Base-by-base conservation (phyloP, 1,140 invertebrate species). In the Babylonia areolata region DNA sequence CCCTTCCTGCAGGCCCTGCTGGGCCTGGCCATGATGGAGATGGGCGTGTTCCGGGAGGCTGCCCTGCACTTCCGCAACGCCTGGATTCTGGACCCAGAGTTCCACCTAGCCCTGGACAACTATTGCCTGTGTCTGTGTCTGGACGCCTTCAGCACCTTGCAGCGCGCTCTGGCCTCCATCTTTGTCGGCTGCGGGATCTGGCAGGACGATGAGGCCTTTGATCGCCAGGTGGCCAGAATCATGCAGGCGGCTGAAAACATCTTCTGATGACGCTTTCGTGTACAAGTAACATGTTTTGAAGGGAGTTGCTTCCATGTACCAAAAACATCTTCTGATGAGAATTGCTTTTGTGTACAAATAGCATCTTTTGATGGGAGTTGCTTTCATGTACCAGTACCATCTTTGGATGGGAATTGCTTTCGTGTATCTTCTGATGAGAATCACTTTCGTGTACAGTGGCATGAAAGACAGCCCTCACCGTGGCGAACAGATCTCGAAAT, bases 1-100 rank as follows among this genome's bases (percentile, higher is more conserved):
- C 92, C 93, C 31, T 89, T 93, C 46, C 87, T 93, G 37, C 88
- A 91, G 58, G 92, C 93, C 15, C 82, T 93, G 33, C 89, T 93
- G 0, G 93, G 93, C 6, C 91, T 93, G 86, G 89, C 91, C 35
- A 86, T 93, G 87, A 93, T 93, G 92, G 93, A 93, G 84, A 69
- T 93, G 75, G 88, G 86, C 6, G 84, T 93, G 77, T 93, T 91
- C 84, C 87, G 90, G 28, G 93, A 93, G 54, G 93, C 93, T 2
- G 91, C 92, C 3, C 84, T 86, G 40, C 89, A 90, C 80, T 93
- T 93, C 84, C 58, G 73, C n/a, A 90, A 88, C 33, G 93, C 93
- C 20, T 85, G 88, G 69, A 85, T 83, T 17, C 86, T 91, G 75
- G 91, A 93, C 71, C 89, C 89, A 64, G 92, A 93, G 31, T 93